Percentiles rank a stretch among this genome's conserved stretches.
These are phyloP conservation scores for Itoplectis maculator DNA, from an alignment of 2,888 invertebrate species.

Conservation along the genomic window DNA sequence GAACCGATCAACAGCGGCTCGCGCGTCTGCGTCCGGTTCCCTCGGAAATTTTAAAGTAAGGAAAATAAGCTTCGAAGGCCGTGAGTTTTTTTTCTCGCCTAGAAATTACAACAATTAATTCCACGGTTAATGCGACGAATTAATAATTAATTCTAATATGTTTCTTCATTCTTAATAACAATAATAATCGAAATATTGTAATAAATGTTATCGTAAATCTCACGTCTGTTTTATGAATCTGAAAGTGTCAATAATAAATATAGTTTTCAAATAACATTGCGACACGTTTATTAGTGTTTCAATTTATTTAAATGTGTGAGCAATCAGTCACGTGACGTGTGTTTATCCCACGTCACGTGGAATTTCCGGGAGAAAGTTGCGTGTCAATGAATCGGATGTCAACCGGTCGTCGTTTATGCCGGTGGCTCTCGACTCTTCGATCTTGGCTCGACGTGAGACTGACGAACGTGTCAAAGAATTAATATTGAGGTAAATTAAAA, in stretches of 20 bases:
- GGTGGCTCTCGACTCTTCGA: not conserved
- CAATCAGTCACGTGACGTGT: not conserved
- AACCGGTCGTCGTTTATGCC: constrained; percentile 17
- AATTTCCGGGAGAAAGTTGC: constrained; percentile 79
- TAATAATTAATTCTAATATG: not conserved
- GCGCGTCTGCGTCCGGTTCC: constrained; percentile 6
- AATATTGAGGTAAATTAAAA: no score
- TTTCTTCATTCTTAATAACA: not conserved
- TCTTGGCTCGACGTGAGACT: not conserved
- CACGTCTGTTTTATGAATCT: not conserved
- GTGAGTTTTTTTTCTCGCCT: constrained; percentile 22
- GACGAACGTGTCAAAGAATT: no score
- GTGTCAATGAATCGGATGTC: constrained; percentile 10
- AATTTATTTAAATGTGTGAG: not conserved
- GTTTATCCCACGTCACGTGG: constrained; percentile 68
- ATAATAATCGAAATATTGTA: no score
- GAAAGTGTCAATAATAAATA: not conserved
- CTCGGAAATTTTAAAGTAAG: constrained; percentile 14
- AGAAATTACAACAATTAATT: not conserved
- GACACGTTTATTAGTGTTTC: not conserved
- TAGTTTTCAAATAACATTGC: not conserved
- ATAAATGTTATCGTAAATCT: not conserved
- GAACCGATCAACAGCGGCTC: constrained; percentile 33
- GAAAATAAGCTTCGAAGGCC: not conserved
- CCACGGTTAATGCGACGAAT: not conserved